phyloP scores from a whole-genome alignment of 2,113 vertebrate species.

The Diadophis punctatus region DNA sequence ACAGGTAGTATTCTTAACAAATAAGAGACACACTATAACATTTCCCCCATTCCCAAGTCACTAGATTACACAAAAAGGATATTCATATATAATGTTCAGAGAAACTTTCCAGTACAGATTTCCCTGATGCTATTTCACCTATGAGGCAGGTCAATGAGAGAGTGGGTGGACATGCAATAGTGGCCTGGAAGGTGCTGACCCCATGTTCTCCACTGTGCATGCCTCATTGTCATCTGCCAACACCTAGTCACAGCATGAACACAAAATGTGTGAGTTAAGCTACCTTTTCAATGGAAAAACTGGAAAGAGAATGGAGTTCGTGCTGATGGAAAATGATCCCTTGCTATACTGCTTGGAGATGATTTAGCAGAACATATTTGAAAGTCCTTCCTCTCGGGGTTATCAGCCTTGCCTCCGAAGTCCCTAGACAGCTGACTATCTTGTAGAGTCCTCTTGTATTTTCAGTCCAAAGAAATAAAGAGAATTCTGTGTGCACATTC shows the following conservation, averaged over 20 bases:
- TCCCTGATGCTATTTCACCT: not conserved
- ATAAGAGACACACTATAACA: not conserved
- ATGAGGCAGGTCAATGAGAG: not conserved
- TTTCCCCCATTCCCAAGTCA: not conserved
- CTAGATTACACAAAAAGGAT: not conserved
- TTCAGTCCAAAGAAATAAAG: not conserved
- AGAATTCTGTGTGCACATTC: not conserved
- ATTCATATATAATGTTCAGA: not conserved
- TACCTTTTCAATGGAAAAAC: not conserved
- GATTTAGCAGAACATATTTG: not conserved
- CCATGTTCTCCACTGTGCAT: not conserved
- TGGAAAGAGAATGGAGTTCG: not conserved
- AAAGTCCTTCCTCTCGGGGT: not conserved
- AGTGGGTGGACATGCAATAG: not conserved
- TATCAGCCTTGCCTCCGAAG: not conserved
- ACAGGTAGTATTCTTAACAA: not conserved
- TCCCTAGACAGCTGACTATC: not conserved
- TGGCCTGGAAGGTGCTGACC: not conserved
- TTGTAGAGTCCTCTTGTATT: not conserved
- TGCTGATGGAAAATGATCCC: not conserved
- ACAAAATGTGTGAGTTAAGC: not conserved
- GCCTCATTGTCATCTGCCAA: not conserved
- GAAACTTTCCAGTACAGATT: not conserved
- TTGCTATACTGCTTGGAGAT: not conserved
- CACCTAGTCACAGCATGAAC: not conserved